Evolutionary conservation across 1,140 invertebrate species (phyloP).

Genomic region (Trichoplusia ni): DNA sequence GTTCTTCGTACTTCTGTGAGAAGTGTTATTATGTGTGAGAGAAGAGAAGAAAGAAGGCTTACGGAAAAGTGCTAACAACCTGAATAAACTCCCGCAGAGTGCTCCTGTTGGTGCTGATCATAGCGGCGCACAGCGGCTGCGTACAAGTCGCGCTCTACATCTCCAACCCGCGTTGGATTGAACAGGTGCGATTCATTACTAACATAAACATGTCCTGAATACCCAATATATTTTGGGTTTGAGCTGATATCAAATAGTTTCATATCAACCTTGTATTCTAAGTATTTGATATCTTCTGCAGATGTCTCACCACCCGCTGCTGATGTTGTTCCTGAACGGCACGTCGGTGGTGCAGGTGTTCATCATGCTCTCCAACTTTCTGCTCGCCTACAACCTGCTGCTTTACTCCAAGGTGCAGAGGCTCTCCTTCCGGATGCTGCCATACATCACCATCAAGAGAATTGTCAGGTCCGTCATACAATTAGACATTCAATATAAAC

Average conservation of each 20-base stretch:
- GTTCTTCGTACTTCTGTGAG: too few species aligned
- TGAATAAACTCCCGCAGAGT: constrained; percentile 53
- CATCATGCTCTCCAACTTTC: constrained; percentile 58
- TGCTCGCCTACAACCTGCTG: constrained; percentile 51
- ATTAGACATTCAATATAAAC: too few species aligned
- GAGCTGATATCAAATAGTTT: too few species aligned
- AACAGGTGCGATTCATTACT: constrained; percentile 38
- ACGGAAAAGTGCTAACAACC: too few species aligned
- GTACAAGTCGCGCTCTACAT: constrained; percentile 45
- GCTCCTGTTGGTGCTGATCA: constrained; percentile 44
- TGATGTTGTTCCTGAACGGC: constrained; percentile 52
- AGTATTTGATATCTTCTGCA: background rate
- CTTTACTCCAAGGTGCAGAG: constrained; percentile 1
- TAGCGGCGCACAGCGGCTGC: constrained; percentile 46
- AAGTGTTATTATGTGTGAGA: too few species aligned
- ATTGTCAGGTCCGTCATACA: constrained; percentile 35
- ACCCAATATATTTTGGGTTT: too few species aligned
- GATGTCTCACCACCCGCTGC: constrained; percentile 36
- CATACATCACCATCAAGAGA: constrained; percentile 18
- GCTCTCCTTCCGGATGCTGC: background rate
- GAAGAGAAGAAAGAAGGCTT: too few species aligned
- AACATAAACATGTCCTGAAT: too few species aligned
- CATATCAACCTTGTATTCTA: too few species aligned
- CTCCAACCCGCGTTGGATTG: constrained; percentile 45
- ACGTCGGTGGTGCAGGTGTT: constrained; percentile 55